A percentile compares a stretch with the other conserved stretches of the same genome.
These are phyloP conservation scores for Chaunax sp. DNA, from an alignment of 2,797 vertebrate genomes.

Conservation along the genomic window DNA sequence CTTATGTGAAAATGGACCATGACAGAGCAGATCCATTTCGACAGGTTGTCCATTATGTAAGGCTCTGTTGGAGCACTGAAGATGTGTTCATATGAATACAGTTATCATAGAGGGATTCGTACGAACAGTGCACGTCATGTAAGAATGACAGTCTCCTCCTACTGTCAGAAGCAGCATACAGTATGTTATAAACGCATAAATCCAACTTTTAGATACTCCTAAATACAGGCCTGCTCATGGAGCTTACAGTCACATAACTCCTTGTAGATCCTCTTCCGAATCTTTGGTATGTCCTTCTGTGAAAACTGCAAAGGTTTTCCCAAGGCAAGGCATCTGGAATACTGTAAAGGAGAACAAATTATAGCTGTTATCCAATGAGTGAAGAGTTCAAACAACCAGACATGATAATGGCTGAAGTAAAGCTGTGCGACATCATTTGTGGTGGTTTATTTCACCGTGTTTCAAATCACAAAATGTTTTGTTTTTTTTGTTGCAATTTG, in stretches of 20 bases:
- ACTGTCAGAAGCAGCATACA: slow-evolving; percentile 6
- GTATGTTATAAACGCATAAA: not conserved
- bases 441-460: no score
- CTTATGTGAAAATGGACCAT: not conserved
- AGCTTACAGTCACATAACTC: slow-evolving; percentile 95
- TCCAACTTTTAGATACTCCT: not conserved
- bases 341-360: slow-evolving; percentile 78
- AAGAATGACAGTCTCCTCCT: not conserved
- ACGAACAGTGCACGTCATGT: no score
- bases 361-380: not conserved
- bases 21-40: not conserved
- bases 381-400: not conserved
- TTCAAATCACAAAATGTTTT: no score
- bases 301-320: slow-evolving; percentile 93
- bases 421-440: not conserved
- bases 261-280: slow-evolving; percentile 97
- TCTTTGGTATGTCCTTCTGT: slow-evolving; percentile 95
- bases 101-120: no score
- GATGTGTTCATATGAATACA: no score
- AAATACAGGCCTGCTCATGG: slow-evolving; percentile 75
- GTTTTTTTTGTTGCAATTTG: no score
- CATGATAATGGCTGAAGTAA: not conserved
- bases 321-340: slow-evolving; percentile 96
- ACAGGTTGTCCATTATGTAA: slow-evolving; percentile 21
- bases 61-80: slow-evolving; percentile 52